phyloP scores from a whole-genome alignment of 2,113 vertebrate genomes.

The Puntigrus tetrazona region DNA sequence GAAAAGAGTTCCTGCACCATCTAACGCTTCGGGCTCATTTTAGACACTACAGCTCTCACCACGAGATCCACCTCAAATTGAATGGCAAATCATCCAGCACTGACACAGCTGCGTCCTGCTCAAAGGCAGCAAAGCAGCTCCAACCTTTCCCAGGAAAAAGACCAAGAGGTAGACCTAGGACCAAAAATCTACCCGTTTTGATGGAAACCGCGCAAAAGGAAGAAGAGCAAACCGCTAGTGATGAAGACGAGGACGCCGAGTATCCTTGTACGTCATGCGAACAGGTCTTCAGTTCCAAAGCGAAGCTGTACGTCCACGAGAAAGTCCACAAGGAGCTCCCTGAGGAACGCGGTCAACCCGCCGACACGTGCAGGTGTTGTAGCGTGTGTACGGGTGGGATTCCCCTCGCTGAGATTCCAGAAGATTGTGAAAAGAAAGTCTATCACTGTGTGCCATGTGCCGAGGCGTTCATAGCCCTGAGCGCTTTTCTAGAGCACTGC shows the following conservation, averaged over 20 bases:
- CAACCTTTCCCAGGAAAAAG: constrained; percentile 39
- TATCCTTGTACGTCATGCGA: constrained; percentile 74
- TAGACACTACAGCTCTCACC: constrained; percentile 36
- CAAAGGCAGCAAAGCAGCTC: not conserved
- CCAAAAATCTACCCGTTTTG: not conserved
- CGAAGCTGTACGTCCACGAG: constrained; percentile 63
- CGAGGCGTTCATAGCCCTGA: constrained; percentile 68
- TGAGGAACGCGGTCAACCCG: not conserved
- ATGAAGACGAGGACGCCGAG: constrained; percentile 57
- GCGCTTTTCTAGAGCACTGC: constrained; percentile 74
- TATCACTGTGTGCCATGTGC: constrained; percentile 77
- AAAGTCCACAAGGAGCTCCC: constrained; percentile 7
- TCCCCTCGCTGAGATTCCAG: constrained; percentile 53
- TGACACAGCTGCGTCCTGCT: not conserved
- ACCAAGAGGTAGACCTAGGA: constrained; percentile 3
- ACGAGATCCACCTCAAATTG: constrained; percentile 42
- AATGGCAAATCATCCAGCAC: constrained; percentile 30
- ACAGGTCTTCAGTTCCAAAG: constrained; percentile 67
- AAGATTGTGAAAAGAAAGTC: constrained; percentile 56
- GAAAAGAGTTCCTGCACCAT: constrained; percentile 72
- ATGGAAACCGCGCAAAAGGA: constrained; percentile 37
- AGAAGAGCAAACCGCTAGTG: not conserved
- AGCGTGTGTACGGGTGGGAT: constrained; percentile 70
- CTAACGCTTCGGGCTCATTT: constrained; percentile 68
- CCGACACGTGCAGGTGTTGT: constrained; percentile 55